These are phyloP conservation scores for Elgonia sp. DNA, from an alignment of 2,888 invertebrate genomes.

Conservation along the genomic window DNA sequence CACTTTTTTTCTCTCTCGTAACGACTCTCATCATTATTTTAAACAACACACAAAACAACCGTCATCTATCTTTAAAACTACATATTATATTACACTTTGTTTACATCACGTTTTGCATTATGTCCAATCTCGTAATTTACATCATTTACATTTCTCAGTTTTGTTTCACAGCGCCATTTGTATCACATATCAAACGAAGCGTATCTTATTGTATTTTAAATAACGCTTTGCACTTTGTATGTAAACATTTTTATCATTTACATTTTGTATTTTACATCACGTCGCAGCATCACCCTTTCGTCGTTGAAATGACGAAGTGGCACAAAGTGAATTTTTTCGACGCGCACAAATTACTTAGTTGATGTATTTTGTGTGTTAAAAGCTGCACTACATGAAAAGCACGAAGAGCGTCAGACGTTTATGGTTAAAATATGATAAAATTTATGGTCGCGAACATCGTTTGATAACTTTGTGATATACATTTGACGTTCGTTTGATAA, in stretches of 20 bases:
- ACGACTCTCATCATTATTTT: constrained; percentile 28
- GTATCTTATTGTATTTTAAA: constrained; percentile 67
- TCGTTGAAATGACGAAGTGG: constrained; percentile 58
- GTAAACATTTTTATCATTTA: constrained; percentile 61
- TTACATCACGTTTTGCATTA: constrained; percentile 23
- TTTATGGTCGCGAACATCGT: constrained; percentile 17
- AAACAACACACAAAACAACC: constrained; percentile 40
- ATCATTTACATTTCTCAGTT: constrained; percentile 36
- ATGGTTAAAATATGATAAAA: constrained; percentile 38
- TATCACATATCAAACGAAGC: constrained; percentile 67
- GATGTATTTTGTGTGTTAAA: constrained; percentile 70
- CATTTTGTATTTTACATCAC: constrained; percentile 57
- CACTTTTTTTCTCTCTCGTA: constrained; percentile 34
- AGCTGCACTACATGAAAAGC: constrained; percentile 19
- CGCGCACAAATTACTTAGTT: constrained; percentile 69
- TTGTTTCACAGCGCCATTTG: constrained; percentile 23
- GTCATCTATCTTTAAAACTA: constrained; percentile 48
- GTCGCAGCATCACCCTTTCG: constrained; percentile 55
- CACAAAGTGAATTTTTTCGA: constrained; percentile 65
- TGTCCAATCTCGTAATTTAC: constrained; percentile 56
- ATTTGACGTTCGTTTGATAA: background rate
- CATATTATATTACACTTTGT: constrained; percentile 41
- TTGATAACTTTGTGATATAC: background rate
- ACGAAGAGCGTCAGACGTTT: constrained; percentile 27
- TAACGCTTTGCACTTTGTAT: constrained; percentile 62